Percentiles rank a stretch among this genome's conserved stretches.
Conservation (phyloP, 1,140 invertebrate species). For the Zaprionus africanus region DNA sequence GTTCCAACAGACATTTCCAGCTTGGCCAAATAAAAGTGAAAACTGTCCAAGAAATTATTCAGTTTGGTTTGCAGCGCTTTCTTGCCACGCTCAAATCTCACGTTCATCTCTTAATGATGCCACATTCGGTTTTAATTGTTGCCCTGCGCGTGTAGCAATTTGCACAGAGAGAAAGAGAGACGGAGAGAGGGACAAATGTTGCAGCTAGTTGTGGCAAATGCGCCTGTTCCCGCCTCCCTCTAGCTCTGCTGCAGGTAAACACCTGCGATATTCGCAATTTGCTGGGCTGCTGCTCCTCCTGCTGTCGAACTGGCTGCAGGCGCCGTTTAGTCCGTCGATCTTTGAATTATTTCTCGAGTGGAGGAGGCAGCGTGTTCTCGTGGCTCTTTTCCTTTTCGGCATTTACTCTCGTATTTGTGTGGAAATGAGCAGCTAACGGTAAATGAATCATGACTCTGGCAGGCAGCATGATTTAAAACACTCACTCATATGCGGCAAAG, state of each 20-base stretch:
- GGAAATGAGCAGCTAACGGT: slow-evolving; percentile 83
- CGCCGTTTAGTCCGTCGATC: slow-evolving; percentile 60
- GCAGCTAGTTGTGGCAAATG: not conserved
- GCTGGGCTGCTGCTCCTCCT: slow-evolving; percentile 8
- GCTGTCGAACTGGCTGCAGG: slow-evolving; percentile 41
- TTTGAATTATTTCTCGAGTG: slow-evolving; percentile 65
- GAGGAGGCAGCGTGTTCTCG: slow-evolving; percentile 18
- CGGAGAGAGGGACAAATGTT: slow-evolving; percentile 36
- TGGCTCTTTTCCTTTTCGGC: slow-evolving; percentile 69
- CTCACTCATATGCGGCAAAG: slow-evolving; percentile 62
- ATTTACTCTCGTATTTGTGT: slow-evolving; percentile 74
- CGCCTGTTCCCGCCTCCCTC: not conserved
- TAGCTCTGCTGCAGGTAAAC: slow-evolving; percentile 45
- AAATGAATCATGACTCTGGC: slow-evolving; percentile 84
- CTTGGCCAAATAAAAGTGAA: slow-evolving; percentile 74
- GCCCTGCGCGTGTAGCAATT: slow-evolving; percentile 60
- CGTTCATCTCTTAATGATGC: slow-evolving; percentile 78
- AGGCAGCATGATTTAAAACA: slow-evolving; percentile 83
- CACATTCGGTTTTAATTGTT: slow-evolving; percentile 65
- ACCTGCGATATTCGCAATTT: slow-evolving; percentile 70
- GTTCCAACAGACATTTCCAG: slow-evolving; percentile 30
- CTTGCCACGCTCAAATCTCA: slow-evolving; percentile 61
- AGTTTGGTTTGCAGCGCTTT: slow-evolving; percentile 38
- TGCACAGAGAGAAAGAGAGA: slow-evolving; percentile 14
- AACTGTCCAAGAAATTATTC: slow-evolving; percentile 48